A percentile compares a stretch with the other conserved stretches of the same genome.
Conservation (phyloP, 2,888 invertebrate genomes). For the Hypselothyrea guttata region DNA sequence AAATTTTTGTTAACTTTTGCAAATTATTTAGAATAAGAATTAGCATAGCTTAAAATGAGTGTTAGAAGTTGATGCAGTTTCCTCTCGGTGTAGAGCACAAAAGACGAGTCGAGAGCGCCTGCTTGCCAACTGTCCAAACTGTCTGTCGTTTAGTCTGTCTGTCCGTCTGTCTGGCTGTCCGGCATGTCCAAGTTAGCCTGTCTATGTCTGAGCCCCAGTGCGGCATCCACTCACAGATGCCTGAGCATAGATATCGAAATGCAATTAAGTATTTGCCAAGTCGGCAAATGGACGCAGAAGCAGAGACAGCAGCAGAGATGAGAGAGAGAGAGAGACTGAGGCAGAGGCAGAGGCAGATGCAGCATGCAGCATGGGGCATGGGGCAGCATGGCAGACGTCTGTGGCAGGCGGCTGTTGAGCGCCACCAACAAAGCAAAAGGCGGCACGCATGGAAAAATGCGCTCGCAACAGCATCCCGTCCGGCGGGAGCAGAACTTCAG, state of each 20-base stretch:
- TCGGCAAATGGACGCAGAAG: slow-evolving; percentile 54
- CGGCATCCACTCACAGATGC: slow-evolving; percentile 78
- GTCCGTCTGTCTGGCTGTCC: slow-evolving; percentile 25
- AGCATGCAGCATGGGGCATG: neutral
- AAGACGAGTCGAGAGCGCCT: neutral
- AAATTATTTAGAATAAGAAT: too few species aligned
- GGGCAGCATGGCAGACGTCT: slow-evolving; percentile 7
- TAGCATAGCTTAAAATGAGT: too few species aligned
- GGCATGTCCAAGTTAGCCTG: slow-evolving; percentile 35
- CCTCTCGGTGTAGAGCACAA: neutral
- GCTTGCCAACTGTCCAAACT: neutral
- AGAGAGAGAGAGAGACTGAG: slow-evolving; percentile 2
- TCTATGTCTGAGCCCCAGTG: slow-evolving; percentile 42
- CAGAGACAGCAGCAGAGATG: slow-evolving; percentile 7
- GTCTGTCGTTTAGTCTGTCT: neutral
- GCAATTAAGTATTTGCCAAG: slow-evolving; percentile 80
- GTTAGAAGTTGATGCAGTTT: too few species aligned
- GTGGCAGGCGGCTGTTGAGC: slow-evolving; percentile 36
- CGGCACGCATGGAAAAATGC: slow-evolving; percentile 71
- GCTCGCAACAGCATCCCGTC: slow-evolving; percentile 40
- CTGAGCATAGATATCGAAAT: slow-evolving; percentile 81
- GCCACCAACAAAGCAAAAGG: slow-evolving; percentile 70
- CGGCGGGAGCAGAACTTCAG: slow-evolving; percentile 36
- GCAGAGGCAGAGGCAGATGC: neutral
- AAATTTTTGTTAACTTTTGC: too few species aligned